Base-by-base conservation (phyloP, 2,113 vertebrate genomes). In the Rhynchopsitta pachyrhyncha region DNA sequence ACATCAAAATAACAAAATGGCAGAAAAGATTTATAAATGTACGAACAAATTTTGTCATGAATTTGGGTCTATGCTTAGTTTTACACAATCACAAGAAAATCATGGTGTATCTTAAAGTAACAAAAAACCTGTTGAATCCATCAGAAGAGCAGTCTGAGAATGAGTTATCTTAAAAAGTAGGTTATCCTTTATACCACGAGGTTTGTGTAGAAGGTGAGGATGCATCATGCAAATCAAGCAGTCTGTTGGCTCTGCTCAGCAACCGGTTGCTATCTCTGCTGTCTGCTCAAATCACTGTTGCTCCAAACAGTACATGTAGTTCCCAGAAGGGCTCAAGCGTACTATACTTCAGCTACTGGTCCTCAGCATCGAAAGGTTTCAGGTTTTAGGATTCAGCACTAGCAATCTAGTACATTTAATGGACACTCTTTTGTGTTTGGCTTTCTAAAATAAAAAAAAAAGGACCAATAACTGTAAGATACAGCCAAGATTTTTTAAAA, bases 171-270 rank as follows among this genome's bases (percentile, higher is more conserved):
- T 67, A 27, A 69, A 79, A 82, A 85, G 16, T 7, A 88, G 29
- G 29, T 33, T 35, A 59, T 27, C 6, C 19, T 67, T 80, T 52
- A 18, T 25, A 12, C 12, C 28, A 27, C 0, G 0, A 33, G 24
- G 6, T 39, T 70, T 33, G 23, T 53, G 39, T 23, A 74, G 41
- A 67, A 83, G 42, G 23, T 46, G 11, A n/a, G 20, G 12, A 8
- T 41, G 25, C 37, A 60, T 41, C 50, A 49, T 13, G 41, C 9
- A 57, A 44, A 47, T 60, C 27, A 63, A 39, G 47, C 13, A 17
- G 29, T 44, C 42, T 64, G 15, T 7, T 62, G 49, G 44, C 67
- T 68, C 33, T 66, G 27, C 44, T 53, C 10, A 52, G 18, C 35
- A 37, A 53, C 46, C 0, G 0, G 25, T 14, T 42, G 44, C 41